phyloP scores from a whole-genome alignment of 1,140 invertebrate genomes.

The Octopus sinensis region DNA sequence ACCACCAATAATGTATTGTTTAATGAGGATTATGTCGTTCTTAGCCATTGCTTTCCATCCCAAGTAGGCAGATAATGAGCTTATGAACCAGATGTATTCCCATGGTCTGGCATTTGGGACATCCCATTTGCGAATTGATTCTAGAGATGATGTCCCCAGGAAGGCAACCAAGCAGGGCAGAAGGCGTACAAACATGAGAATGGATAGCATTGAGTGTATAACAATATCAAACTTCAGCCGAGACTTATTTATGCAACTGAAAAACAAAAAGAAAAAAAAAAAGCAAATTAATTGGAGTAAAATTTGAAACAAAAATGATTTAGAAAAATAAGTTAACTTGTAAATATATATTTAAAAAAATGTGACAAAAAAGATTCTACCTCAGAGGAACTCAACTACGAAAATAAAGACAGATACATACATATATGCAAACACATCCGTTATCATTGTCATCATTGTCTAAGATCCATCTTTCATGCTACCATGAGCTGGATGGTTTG shows the following conservation, averaged over 20 bases:
- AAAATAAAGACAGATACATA: too few relatives aligned
- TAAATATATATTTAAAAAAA: too few relatives aligned
- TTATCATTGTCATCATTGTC: too few relatives aligned
- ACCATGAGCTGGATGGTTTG: too few relatives aligned
- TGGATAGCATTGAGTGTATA: constrained; percentile 32
- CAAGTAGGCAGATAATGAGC: constrained; percentile 79
- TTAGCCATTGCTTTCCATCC: constrained; percentile 81
- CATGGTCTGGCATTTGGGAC: constrained; percentile 61
- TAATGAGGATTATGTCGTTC: constrained; percentile 75
- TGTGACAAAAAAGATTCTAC: too few relatives aligned
- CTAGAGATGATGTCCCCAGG: constrained; percentile 32
- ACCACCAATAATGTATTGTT: constrained; percentile 80
- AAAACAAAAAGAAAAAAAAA: constrained; percentile 24
- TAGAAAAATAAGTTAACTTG: too few relatives aligned
- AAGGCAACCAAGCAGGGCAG: constrained; percentile 36
- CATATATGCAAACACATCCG: too few relatives aligned
- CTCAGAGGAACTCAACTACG: too few relatives aligned
- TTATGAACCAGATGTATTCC: constrained; percentile 92
- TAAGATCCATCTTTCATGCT: too few relatives aligned
- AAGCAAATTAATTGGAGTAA: not conserved
- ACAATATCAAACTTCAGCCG: constrained; percentile 34
- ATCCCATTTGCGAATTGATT: constrained; percentile 36
- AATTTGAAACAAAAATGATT: not conserved
- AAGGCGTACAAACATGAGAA: constrained; percentile 38
- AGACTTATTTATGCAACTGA: constrained; percentile 43